Base-by-base conservation (phyloP, 2,797 vertebrate genomes). In the Telmatherina bonti region DNA sequence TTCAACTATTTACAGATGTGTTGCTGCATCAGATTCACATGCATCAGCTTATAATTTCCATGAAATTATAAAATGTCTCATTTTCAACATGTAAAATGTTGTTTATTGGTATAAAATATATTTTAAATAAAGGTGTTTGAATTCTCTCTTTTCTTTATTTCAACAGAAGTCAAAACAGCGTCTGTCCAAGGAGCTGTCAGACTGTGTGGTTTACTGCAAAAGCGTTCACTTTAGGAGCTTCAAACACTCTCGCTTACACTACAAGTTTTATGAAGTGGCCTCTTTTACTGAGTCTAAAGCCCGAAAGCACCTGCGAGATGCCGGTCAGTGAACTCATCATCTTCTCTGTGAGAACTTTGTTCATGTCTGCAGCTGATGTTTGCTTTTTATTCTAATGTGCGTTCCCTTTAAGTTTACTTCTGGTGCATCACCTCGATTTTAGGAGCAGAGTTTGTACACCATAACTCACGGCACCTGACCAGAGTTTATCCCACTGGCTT, bases 271-370 rank as follows among this genome's bases (percentile, higher is more conserved):
- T 0, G 97, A 98, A 83, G 94, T 96, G 55, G 96, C 96, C 1
- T 99, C 97, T 49, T 95, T 99, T 54, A 93, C 96, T 0, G 97
- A 99, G 89, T 94, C 92, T 72, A 99, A 98, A 88, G 96, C 97
- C 77, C 94, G 95, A 71, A 96, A 96, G 75, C 95, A 96, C 58
- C 89, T 97, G 66, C 93, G 91, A 78, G 97, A 99, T 8, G 82
- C 94, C 2, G 97, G 97, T 99, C 70, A 92, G 95, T 83, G 15
- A 13, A 2, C 1, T 27, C 1, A 27, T 47, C 5, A 2, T 38
- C 22, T 0, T n/a, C 35, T 41, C 8, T 12, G 2, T 16, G 7
- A 70, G 12, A 49, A 24, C 13, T 52, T 66, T 45, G 4, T 7
- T 29, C 26, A 18, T 61, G 31, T 29, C 5, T 30, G 7, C 0